Base-by-base conservation (phyloP, 2,888 invertebrate species). In the Neoascia interrupta region DNA sequence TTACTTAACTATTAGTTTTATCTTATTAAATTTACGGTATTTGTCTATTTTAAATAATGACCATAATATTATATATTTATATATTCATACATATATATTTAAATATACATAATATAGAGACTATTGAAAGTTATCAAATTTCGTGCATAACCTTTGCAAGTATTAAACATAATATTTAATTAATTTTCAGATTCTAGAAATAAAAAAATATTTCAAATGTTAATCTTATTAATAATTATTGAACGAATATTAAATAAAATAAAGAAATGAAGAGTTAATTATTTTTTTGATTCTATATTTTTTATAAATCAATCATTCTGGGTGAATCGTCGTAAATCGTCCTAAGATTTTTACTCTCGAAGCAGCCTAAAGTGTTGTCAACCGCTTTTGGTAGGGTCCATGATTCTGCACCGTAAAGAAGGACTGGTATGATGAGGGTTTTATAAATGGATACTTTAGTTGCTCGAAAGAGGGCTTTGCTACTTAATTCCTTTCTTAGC, bases 21-120 rank as follows among this genome's bases (percentile, higher is more conserved):
- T 53, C 34, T 47, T 31, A 69, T 58, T 28, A 70, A 64, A 64
- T 66, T 70, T 75, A 37, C 31, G 56, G 31, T 75, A 75, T 56
- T 69, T 43, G 37, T 39, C 43, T 69, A 63, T 75, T 64, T 26
- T 34, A 76, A 11, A 64, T 54, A 75, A 63, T 53, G 53, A 74
- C 11, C 74, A 54, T 74, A 70, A 54, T 72, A 72, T 76, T 64
- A n/a, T 72, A 76, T 64, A 47, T 21, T n/a, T 60, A 74, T 74
- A 37, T 68, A 68, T 68, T n/a, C n/a, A n/a, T n/a, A n/a, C n/a
- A n/a, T n/a, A n/a, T n/a, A n/a, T n/a, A n/a, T n/a, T n/a, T n/a
- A 31, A 8, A 64, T 51, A 45, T 41, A 60, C 39, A 45, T 51
- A 51, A 34, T 58, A 56, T 64, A 76, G 53, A 76, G 28, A 53